phyloP scores from a whole-genome alignment of 2,797 vertebrate genomes.

The Syngnathus rostellatus region DNA sequence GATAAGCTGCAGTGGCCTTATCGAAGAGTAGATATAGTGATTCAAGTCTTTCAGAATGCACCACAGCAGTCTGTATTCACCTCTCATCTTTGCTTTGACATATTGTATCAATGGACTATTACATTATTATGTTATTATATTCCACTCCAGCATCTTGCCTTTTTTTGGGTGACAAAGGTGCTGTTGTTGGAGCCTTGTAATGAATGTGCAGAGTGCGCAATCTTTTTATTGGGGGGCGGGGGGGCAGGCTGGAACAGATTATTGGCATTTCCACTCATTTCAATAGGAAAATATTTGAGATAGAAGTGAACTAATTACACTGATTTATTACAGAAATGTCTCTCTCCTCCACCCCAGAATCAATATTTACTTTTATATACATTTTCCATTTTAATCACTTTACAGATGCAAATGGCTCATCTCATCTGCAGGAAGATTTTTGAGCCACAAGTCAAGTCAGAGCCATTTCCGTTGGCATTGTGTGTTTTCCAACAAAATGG shows the following conservation, averaged over 20 bases:
- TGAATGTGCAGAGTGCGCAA: neutral
- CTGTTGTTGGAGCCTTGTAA: neutral
- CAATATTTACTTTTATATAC: neutral
- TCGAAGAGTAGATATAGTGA: conserved; percentile 43
- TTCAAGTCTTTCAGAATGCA: conserved; percentile 32
- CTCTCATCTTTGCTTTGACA: conserved; percentile 1
- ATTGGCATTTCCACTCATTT: too few relatives aligned
- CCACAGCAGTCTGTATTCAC: neutral
- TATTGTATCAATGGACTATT: conserved; percentile 18
- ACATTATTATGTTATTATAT: neutral
- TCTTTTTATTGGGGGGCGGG: too few relatives aligned
- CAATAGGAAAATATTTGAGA: too few relatives aligned
- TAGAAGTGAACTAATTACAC: too few relatives aligned
- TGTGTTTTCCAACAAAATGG: conserved; percentile 23
- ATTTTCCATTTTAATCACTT: neutral
- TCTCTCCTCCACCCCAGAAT: neutral
- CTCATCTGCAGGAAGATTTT: neutral
- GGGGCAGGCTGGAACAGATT: too few relatives aligned
- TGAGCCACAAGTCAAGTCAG: conserved; percentile 1
- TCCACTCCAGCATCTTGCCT: conserved; percentile 17
- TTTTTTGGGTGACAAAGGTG: neutral
- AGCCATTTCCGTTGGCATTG: neutral
- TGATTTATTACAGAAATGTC: too few relatives aligned
- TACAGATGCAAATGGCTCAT: neutral
- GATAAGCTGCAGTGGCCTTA: conserved; percentile 60